Evolutionary conservation across 64 coral and sea anemone species (phyloP).

Genomic region (Actinia tenebrosa): DNA sequence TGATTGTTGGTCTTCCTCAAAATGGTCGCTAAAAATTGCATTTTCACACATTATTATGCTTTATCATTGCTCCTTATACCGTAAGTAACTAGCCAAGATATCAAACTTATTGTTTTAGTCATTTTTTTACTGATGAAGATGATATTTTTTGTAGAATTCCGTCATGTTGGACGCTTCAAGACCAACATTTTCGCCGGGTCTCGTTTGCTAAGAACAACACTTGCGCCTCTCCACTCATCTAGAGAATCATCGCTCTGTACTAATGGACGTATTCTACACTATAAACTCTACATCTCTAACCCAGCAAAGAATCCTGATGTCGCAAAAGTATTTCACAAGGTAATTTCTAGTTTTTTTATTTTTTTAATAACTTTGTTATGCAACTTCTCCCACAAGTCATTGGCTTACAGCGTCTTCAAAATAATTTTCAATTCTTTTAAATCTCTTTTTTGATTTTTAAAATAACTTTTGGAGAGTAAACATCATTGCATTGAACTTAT

Average conservation of each 20-base stretch:
- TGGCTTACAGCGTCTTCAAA: not conserved
- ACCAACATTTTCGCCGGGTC: not conserved
- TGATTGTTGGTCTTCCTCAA: not conserved
- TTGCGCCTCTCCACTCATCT: not conserved
- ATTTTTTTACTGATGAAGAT: not conserved
- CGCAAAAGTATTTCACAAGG: not conserved
- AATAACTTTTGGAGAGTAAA: not conserved
- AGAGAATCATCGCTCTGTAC: not conserved
- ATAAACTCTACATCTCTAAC: not conserved
- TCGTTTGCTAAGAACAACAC: not conserved
- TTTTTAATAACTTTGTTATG: not conserved
- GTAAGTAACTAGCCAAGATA: not conserved
- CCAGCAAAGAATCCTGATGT: not conserved
- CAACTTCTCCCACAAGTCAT: not conserved
- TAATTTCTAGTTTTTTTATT: not conserved
- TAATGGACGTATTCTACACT: not conserved
- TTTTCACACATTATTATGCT: slow-evolving; percentile 1
- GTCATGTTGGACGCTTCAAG: not conserved
- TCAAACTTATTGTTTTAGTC: not conserved
- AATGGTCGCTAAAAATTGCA: not conserved
- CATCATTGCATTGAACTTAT: not conserved
- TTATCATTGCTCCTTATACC: not conserved
- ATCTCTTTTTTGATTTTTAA: not conserved
- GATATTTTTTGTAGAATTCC: not conserved
- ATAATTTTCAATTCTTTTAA: not conserved